These are phyloP conservation scores for Neoniphon sammara DNA, from an alignment of 2,797 vertebrate genomes.

Conservation along the genomic window DNA sequence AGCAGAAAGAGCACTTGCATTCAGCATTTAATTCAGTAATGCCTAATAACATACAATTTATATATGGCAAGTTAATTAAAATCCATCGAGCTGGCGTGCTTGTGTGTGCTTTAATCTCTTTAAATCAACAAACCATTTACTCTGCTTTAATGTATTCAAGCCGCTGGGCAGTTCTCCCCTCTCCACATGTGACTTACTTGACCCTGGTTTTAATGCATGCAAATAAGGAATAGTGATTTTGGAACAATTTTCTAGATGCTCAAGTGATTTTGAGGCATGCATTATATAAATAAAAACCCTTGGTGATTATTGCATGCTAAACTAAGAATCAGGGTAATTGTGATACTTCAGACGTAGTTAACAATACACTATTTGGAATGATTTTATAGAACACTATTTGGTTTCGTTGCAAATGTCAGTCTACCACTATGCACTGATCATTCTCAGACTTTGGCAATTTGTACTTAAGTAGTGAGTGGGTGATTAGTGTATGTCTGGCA, in stretches of 20 bases:
- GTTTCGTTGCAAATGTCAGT: neutral
- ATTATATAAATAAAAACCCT: slow-evolving; percentile 18
- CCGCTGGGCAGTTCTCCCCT: slow-evolving; percentile 61
- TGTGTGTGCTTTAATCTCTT: slow-evolving; percentile 80
- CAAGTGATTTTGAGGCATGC: slow-evolving; percentile 38
- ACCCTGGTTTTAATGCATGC: slow-evolving; percentile 79
- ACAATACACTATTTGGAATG: neutral
- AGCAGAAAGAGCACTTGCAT: slow-evolving; percentile 79
- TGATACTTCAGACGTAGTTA: neutral
- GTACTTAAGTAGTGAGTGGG: slow-evolving; percentile 2
- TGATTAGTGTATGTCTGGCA: slow-evolving; percentile 14
- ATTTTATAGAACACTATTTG: neutral
- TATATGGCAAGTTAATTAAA: slow-evolving; percentile 86
- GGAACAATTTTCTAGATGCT: slow-evolving; percentile 61
- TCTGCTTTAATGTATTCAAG: slow-evolving; percentile 77
- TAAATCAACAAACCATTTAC: slow-evolving; percentile 83
- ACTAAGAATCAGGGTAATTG: slow-evolving; percentile 18
- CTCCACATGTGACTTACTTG: slow-evolving; percentile 75
- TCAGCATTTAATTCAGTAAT: slow-evolving; percentile 79
- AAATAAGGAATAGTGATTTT: slow-evolving; percentile 74
- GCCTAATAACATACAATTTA: slow-evolving; percentile 83
- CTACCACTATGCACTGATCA: neutral
- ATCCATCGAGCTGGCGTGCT: slow-evolving; percentile 75
- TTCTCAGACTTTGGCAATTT: slow-evolving; percentile 1
- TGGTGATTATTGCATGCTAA: slow-evolving; percentile 1